Percentiles rank a stretch among this genome's conserved stretches.
phyloP scores from a whole-genome alignment of 2,797 vertebrate genomes.

The Pyrocephalus nanus region DNA sequence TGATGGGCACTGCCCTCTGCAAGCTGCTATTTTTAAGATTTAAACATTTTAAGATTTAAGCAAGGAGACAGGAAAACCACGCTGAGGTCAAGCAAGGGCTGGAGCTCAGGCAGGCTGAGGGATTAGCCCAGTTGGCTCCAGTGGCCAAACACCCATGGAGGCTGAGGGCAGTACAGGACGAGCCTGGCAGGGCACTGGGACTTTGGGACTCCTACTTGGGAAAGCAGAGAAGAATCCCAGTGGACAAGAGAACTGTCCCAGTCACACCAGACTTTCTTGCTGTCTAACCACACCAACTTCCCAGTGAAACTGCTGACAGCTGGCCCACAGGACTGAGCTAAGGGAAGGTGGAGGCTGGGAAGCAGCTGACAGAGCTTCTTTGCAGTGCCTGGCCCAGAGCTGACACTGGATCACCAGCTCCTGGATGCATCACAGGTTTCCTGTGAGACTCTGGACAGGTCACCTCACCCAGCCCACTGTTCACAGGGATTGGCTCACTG shows the following conservation, averaged over 20 bases:
- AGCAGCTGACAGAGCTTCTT: not conserved
- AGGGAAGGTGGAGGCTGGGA: not conserved
- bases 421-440: not conserved
- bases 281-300: not conserved
- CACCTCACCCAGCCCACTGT: not conserved
- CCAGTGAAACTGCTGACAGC: not conserved
- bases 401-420: not conserved
- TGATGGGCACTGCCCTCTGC: rapidly evolving
- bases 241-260: not conserved
- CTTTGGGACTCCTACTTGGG: not conserved
- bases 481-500: not conserved
- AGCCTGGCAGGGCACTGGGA: not conserved
- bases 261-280: not conserved
- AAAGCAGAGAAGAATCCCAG: not conserved
- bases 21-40: not conserved
- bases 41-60: not conserved
- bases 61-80: not conserved
- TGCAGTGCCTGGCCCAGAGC: not conserved
- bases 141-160: not conserved
- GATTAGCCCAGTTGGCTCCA: not conserved
- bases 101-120: not conserved
- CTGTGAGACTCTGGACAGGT: not conserved
- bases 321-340: not conserved
- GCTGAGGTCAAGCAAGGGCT: not conserved
- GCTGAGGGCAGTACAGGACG: not conserved